These are phyloP conservation scores for Synergus laeviventris DNA, from an alignment of 2,888 invertebrate genomes.

Conservation along the genomic window DNA sequence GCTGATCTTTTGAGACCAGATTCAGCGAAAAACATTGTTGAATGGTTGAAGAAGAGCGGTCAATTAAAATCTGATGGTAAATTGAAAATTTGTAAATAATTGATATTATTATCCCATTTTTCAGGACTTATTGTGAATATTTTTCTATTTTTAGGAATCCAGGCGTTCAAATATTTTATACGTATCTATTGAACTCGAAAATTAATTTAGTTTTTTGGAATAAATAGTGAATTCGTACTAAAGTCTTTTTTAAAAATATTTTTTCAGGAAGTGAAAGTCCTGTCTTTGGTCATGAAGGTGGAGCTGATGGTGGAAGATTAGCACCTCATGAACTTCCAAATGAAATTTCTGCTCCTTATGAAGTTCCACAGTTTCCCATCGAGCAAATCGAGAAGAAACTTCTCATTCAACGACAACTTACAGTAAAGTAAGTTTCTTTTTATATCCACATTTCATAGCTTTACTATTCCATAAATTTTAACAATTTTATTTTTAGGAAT, in stretches of 20 bases:
- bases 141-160: not conserved
- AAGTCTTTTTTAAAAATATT: slow-evolving; percentile 48
- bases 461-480: too few relatives aligned
- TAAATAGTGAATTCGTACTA: not conserved
- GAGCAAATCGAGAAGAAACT: slow-evolving; percentile 97
- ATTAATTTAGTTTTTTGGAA: not conserved
- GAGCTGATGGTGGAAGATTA: slow-evolving; percentile 74
- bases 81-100: slow-evolving; percentile 24
- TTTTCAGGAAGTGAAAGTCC: slow-evolving; percentile 86
- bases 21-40: slow-evolving; percentile 57
- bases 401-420: slow-evolving; percentile 91
- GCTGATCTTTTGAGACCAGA: slow-evolving; percentile 54
- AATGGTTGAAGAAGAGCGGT: slow-evolving; percentile 64
- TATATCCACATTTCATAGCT: not conserved
- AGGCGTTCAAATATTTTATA: not conserved
- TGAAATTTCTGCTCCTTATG: slow-evolving; percentile 96
- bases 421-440: slow-evolving; percentile 86
- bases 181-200: not conserved
- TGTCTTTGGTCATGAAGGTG: slow-evolving; percentile 76
- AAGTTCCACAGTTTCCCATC: slow-evolving; percentile 98
- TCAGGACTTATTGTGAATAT: slow-evolving; percentile 63
- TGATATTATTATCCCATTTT: slow-evolving; percentile 55
- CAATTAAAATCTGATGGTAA: slow-evolving; percentile 61
- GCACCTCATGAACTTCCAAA: slow-evolving; percentile 82
- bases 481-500: too few relatives aligned